Percentiles rank a stretch among this genome's conserved stretches.
These are phyloP conservation scores for Crotalus adamanteus DNA, from an alignment of 2,797 vertebrate species.

Conservation along the genomic window DNA sequence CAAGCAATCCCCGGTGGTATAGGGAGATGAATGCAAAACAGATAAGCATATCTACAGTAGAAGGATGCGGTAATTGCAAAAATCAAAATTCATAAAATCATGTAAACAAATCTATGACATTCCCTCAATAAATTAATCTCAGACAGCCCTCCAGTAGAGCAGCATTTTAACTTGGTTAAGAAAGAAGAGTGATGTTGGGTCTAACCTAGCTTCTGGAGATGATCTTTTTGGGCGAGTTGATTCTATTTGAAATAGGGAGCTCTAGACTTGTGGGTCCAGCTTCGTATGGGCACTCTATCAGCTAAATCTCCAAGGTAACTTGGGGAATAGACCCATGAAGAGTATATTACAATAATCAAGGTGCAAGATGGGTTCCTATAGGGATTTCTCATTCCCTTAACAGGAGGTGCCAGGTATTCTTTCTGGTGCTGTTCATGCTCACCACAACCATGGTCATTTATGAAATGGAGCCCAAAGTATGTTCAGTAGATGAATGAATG, in stretches of 20 bases:
- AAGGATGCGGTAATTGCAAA: neutral
- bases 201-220: neutral
- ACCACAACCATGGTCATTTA: neutral
- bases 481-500: neutral
- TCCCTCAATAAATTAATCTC: neutral
- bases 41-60: neutral
- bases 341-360: neutral
- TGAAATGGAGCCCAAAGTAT: neutral
- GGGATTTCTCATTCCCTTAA: neutral
- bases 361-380: neutral
- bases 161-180: neutral
- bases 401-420: neutral
- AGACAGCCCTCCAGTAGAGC: neutral
- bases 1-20: neutral
- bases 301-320: neutral
- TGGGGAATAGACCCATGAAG: neutral
- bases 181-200: neutral
- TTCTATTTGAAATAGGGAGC: neutral
- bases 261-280: neutral
- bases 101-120: neutral
- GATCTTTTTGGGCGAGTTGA: too few species aligned
- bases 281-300: neutral
- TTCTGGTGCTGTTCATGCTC: neutral
- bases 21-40: neutral
- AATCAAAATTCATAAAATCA: neutral